These are phyloP conservation scores for Pardosa pseudoannulata DNA, from an alignment of 2,888 invertebrate genomes.

Conservation along the genomic window DNA sequence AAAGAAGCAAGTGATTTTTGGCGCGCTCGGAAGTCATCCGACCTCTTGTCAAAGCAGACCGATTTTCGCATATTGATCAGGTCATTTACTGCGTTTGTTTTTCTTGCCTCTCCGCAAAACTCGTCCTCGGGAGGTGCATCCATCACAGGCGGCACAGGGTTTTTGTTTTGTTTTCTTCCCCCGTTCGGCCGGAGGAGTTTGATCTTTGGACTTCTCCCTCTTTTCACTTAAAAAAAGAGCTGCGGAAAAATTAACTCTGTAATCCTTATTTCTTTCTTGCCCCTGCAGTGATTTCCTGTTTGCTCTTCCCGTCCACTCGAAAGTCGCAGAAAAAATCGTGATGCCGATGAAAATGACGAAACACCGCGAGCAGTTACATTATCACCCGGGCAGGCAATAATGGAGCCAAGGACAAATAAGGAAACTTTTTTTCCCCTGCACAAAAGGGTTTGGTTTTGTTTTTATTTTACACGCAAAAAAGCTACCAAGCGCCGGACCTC, in stretches of 20 bases:
- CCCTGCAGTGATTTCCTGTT: background rate
- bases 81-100: constrained; percentile 6
- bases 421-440: too few relatives aligned
- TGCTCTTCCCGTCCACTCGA: background rate
- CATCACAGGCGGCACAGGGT: background rate
- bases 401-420: too few relatives aligned
- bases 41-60: background rate
- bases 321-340: too few relatives aligned
- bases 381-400: too few relatives aligned
- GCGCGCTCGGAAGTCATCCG: constrained; percentile 4
- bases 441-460: too few relatives aligned
- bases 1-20: background rate
- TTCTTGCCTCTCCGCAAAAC: background rate
- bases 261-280: background rate
- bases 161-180: background rate
- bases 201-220: background rate
- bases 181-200: background rate
- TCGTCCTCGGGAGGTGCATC: background rate
- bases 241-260: background rate
- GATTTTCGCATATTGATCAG: constrained; percentile 19
- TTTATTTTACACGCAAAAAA: too few relatives aligned
- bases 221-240: background rate
- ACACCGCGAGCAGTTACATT: too few relatives aligned
- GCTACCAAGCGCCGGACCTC: too few relatives aligned
- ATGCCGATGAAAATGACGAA: too few relatives aligned